Conservation (phyloP, 2,113 vertebrate genomes). For the Syngnathus scovelli region DNA sequence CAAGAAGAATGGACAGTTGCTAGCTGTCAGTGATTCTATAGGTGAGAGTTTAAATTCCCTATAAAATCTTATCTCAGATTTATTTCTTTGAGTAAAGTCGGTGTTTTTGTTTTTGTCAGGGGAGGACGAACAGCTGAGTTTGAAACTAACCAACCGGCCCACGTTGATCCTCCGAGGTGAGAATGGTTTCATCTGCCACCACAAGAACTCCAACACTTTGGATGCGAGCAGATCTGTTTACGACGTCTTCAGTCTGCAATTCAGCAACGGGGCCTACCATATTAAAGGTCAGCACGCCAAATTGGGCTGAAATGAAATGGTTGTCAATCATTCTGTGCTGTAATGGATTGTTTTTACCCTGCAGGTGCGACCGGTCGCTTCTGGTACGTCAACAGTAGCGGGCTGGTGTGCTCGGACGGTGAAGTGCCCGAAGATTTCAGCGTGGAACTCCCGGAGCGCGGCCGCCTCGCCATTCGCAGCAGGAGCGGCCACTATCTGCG, state of each 20-base stretch:
- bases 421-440: slow-evolving; percentile 86
- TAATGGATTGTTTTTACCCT: background rate
- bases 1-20: slow-evolving; percentile 92
- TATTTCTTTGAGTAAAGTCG: background rate
- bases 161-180: slow-evolving; percentile 87
- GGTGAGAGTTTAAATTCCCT: slow-evolving; percentile 63
- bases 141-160: slow-evolving; percentile 92
- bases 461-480: slow-evolving; percentile 83
- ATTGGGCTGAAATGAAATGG: background rate
- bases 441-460: slow-evolving; percentile 83
- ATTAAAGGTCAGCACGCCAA: slow-evolving; percentile 79
- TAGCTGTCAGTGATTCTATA: slow-evolving; percentile 79
- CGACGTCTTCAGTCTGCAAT: slow-evolving; percentile 85
- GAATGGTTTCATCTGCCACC: slow-evolving; percentile 89
- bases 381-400: slow-evolving; percentile 85
- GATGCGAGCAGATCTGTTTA: slow-evolving; percentile 90
- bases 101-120: slow-evolving; percentile 62
- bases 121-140: slow-evolving; percentile 82
- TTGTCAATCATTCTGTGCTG: background rate
- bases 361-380: slow-evolving; percentile 80
- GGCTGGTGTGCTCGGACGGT: slow-evolving; percentile 84
- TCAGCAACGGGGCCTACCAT: slow-evolving; percentile 86
- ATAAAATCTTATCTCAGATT: background rate
- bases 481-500: slow-evolving; percentile 85
- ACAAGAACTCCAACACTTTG: slow-evolving; percentile 86